phyloP scores from a whole-genome alignment of 2,888 invertebrate species.

The Nezara viridula region DNA sequence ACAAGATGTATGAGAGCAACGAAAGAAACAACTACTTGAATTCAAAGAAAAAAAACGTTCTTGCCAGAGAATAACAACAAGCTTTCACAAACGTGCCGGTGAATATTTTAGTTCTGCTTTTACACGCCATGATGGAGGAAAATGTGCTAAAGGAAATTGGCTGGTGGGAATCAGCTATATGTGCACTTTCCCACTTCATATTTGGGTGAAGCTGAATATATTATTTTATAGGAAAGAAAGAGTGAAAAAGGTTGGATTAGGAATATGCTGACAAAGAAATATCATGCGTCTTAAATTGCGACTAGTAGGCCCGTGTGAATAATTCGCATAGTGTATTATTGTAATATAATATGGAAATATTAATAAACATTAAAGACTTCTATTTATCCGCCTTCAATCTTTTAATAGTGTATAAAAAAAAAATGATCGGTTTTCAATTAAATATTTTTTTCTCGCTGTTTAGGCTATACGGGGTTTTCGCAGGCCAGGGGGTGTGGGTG shows the following conservation, averaged over 20 bases:
- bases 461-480: no score
- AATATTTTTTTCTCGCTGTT: no score
- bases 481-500: no score
- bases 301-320: no score
- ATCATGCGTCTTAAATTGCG: no score
- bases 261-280: no score
- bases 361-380: no score
- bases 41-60: background rate
- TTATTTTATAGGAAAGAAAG: background rate
- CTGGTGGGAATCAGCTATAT: background rate
- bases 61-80: background rate
- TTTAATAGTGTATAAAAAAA: no score
- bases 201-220: background rate
- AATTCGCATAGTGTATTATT: no score
- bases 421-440: no score
- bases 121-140: background rate
- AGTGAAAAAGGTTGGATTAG: background rate
- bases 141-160: background rate
- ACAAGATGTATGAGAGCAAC: background rate
- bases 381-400: no score
- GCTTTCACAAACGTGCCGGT: constrained; percentile 4
- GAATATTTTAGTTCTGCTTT: constrained; percentile 48
- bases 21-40: background rate
- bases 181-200: background rate
- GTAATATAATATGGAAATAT: no score